phyloP scores from a whole-genome alignment of 2,113 vertebrate genomes.

The Pongo abelii region DNA sequence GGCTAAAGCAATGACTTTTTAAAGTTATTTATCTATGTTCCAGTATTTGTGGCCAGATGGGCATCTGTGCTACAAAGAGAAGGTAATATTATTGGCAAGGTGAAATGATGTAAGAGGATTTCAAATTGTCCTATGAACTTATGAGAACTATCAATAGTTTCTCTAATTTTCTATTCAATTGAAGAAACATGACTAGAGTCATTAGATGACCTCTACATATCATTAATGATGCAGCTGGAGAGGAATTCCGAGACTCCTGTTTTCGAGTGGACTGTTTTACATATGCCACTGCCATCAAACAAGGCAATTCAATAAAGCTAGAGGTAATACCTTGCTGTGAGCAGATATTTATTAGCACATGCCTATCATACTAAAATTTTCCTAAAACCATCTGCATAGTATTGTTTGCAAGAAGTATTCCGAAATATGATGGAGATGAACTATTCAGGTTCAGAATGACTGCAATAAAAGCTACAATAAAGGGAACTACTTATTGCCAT shows the following conservation, averaged over 20 bases:
- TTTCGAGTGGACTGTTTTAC: not conserved
- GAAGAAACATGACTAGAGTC: not conserved
- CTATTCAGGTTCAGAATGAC: slow-evolving; percentile 56
- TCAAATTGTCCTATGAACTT: not conserved
- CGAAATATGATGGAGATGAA: slow-evolving; percentile 56
- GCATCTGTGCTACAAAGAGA: not conserved
- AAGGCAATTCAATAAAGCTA: not conserved
- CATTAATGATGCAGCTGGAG: not conserved
- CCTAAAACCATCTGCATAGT: not conserved
- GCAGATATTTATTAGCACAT: not conserved
- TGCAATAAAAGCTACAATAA: not conserved
- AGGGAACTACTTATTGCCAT: slow-evolving; percentile 62
- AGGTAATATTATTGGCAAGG: not conserved
- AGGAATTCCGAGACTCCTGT: not conserved
- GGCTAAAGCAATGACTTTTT: not conserved
- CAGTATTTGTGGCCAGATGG: not conserved
- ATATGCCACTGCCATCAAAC: not conserved
- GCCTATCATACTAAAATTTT: slow-evolving; percentile 16
- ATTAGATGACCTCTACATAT: not conserved
- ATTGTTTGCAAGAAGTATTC: slow-evolving; percentile 41
- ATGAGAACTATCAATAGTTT: not conserved
- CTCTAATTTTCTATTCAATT: not conserved
- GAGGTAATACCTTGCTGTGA: not conserved
- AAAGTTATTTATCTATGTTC: not conserved
- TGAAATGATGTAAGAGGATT: not conserved